Evolutionary conservation across 2,888 invertebrate genomes (phyloP), one percentile per base, ranked within the genome.

Genomic region (Agrochola circellaris): DNA sequence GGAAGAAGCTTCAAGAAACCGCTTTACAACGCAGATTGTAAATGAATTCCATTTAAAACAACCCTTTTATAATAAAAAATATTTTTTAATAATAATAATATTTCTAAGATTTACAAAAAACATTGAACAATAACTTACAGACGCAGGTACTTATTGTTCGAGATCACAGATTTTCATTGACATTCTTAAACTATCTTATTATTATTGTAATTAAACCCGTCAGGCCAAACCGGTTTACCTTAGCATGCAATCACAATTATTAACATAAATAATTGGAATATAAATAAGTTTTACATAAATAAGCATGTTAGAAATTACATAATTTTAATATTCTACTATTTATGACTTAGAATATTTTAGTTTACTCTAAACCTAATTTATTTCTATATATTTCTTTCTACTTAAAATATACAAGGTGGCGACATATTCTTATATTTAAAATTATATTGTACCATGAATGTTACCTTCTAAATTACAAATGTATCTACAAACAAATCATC

Each of bases 71-170:
- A 23, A 87, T 86, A 62, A 77, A 83, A 87, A 89, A 86, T 82
- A 72, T 79, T 90, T 91, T 91, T 93, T 91, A 89, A 91, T 90
- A 89, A 91, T 89, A 87, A 81, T 79, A 88, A 90, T 75, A 73
- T 83, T 85, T 83, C 71, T 73, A 84, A 75, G 80, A 74, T 71
- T 78, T 89, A 88, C 89, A 90, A 89, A 90, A 90, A 88, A 83
- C 83, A 88, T 84, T 89, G 93, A 94, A 93, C 96, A 96, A 96
- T 94, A 96, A 96, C 95, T 96, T 96, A 95, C 95, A 61, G 68
- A 68, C 45, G 95, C n/a, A n/a, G n/a, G n/a, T 92, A 96, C 96
- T 96, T 95, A 95, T 96, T 95, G 95, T 89, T 93, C 95, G 95
- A 95, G 95, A 96, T 96, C 96, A 96, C 95, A 96, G 95, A 88